A percentile compares a stretch with the other conserved stretches of the same genome.
Conservation (phyloP, 2,113 vertebrate genomes). For the Arenaria interpres region DNA sequence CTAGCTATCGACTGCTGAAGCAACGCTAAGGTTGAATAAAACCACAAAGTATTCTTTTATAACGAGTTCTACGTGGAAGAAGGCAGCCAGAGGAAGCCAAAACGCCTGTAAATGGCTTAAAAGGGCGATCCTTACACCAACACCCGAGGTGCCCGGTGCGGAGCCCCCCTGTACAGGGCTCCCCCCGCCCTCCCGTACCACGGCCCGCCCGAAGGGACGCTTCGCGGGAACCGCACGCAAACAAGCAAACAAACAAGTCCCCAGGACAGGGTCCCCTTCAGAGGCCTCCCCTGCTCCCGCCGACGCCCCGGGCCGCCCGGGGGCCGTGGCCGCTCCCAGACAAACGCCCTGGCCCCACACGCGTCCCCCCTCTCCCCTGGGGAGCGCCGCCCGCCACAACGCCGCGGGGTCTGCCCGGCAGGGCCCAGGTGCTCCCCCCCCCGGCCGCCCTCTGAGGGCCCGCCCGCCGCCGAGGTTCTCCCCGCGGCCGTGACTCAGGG, state of each 20-base stretch:
- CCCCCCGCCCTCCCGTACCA: neutral
- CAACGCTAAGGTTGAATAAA: neutral
- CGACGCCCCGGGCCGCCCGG: neutral
- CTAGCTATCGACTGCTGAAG: neutral
- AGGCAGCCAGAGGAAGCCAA: neutral
- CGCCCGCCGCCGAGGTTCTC: neutral
- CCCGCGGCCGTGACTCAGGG: neutral
- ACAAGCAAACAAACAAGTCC: neutral
- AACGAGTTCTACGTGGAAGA: neutral
- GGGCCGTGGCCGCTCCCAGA: neutral
- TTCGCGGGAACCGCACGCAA: neutral
- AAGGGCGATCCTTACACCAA: neutral
- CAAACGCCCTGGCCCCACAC: neutral
- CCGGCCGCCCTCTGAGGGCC: neutral
- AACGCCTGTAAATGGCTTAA: neutral
- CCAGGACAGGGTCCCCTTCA: neutral
- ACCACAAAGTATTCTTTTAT: neutral
- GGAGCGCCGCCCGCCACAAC: neutral
- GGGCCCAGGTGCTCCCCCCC: neutral
- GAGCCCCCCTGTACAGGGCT: fast-evolving
- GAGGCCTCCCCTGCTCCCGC: neutral
- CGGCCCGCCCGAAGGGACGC: neutral
- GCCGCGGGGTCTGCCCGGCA: too few species aligned
- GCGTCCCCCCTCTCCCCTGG: neutral
- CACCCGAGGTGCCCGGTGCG: fast-evolving